Evolutionary conservation across 37 sponge, comb jelly and placozoan genomes (phyloP), one percentile per base, ranked within the genome.

Genomic region (Amphimedon queenslandica): DNA sequence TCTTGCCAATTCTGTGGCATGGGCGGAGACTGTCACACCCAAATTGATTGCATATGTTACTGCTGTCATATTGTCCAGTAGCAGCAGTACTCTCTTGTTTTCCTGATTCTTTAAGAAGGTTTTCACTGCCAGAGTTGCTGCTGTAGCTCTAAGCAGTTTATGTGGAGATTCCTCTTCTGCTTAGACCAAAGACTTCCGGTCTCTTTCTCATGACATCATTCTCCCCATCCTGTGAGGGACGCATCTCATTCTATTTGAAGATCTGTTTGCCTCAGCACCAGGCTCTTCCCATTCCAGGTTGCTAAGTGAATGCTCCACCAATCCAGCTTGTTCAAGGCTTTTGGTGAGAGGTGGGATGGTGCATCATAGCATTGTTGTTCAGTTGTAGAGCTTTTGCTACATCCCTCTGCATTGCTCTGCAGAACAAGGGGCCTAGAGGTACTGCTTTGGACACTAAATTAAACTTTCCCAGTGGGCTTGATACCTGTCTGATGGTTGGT

Each of bases 81-180:
- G 27, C 4, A 80, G 37, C 27, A 64, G 80, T 24, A 80, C 43
- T 21, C 63, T 34, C 16, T 32, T 23, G 20, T 58, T 68, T 53
- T 13, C 16, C 33, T 51, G 41, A 40, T 43, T 10, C 23, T 35
- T 35, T 23, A 40, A 35, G 31, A 73, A 84, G 27, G 27, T 42
- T 39, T 53, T 32, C 2, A 76, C 23, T 20, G 71, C 84, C n/a
- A 83, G 66, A 42, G 37, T 40, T 1, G 58, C 77, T 63, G 84
- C 84, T 34, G 47, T n/a, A 83, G 77, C 53, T 83, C 84, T 13
- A 77, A 64, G 57, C n/a, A 41, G 70, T 83, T 83, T 35, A 83
- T 83, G 78, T 83, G 84, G 38, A 30, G 6, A 16, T 4, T 8
- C 25, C 11, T 47, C 72, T 83, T 72, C 68, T 63, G 40, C 42